Evolutionary conservation across 2,113 vertebrate genomes (phyloP).

Genomic region (Hemibagrus wyckioides): DNA sequence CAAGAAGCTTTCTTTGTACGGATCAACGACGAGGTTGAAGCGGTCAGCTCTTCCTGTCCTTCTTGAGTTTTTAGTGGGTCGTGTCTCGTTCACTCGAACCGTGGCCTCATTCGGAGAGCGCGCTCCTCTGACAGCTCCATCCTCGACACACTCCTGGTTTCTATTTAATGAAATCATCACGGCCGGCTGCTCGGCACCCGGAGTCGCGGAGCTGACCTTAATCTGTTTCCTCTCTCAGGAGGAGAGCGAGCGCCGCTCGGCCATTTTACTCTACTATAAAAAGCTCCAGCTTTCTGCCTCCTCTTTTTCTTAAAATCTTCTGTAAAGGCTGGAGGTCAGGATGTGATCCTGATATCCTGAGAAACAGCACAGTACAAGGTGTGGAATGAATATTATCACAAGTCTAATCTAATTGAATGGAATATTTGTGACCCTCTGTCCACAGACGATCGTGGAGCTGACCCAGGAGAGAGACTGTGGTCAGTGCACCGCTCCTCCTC

Average conservation of each 20-base stretch:
- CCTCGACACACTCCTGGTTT: constrained; percentile 31
- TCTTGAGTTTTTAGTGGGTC: neutral
- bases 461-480: constrained; percentile 93
- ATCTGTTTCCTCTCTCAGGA: constrained; percentile 31
- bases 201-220: constrained; percentile 10
- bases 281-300: neutral
- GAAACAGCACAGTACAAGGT: no score
- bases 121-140: neutral
- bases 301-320: neutral
- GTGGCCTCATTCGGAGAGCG: neutral
- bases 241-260: neutral
- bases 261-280: constrained; percentile 15
- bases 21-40: neutral
- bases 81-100: neutral
- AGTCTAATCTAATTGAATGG: neutral
- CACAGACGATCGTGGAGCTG: constrained; percentile 89
- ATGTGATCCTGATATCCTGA: neutral
- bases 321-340: neutral
- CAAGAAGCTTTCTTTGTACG: neutral
- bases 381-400: neutral
- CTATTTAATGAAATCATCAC: constrained; percentile 44
- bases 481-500: constrained; percentile 82
- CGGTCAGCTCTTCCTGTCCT: no score
- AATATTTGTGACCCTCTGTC: constrained; percentile 8
- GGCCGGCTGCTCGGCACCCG: constrained; percentile 3